These are phyloP conservation scores for Labia minor DNA, from an alignment of 2,888 invertebrate genomes.

Conservation along the genomic window DNA sequence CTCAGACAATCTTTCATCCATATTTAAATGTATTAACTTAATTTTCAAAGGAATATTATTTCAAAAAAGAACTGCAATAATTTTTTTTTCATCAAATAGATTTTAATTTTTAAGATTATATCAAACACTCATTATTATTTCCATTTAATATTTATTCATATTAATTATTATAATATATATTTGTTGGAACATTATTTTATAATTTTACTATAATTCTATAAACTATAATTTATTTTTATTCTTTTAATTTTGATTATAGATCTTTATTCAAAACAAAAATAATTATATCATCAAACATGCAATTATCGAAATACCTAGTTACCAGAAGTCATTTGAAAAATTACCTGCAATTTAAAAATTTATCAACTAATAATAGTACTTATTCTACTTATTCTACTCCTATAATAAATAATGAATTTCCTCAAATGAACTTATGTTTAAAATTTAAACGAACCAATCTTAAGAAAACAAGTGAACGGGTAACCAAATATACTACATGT, in stretches of 20 bases:
- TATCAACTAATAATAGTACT: background rate
- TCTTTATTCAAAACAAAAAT: constrained; percentile 17
- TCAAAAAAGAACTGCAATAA: too few relatives aligned
- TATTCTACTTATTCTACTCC: background rate
- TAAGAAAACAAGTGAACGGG: background rate
- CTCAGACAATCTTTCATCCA: too few relatives aligned
- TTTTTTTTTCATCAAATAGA: too few relatives aligned
- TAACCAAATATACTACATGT: background rate
- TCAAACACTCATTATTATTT: too few relatives aligned
- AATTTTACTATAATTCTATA: background rate
- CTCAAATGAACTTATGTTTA: background rate
- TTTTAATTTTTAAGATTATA: too few relatives aligned
- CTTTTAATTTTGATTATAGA: background rate
- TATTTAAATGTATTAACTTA: too few relatives aligned
- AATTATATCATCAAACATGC: background rate
- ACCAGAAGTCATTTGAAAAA: background rate
- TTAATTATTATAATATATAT: too few relatives aligned
- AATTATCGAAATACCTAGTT: background rate
- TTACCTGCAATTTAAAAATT: background rate
- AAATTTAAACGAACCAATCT: background rate
- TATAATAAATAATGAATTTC: constrained; percentile 4
- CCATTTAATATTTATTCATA: too few relatives aligned
- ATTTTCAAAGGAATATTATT: too few relatives aligned
- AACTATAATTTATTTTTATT: too few relatives aligned
- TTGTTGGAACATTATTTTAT: too few relatives aligned